Evolutionary conservation across 2,888 invertebrate species (phyloP).

Genomic region (Drosophila sordidula): DNA sequence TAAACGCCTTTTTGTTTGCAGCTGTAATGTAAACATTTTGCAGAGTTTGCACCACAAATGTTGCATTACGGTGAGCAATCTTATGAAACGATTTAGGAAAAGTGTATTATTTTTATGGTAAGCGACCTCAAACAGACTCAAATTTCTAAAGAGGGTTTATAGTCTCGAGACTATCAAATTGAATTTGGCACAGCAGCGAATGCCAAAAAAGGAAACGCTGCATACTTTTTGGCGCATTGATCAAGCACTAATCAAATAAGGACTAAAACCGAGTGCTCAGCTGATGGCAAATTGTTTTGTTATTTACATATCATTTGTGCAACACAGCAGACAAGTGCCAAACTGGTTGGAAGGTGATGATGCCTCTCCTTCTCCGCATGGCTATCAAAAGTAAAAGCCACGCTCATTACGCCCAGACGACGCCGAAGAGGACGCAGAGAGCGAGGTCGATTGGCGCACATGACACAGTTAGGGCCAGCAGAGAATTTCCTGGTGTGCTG

Average conservation of each 20-base stretch:
- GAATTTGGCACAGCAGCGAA: conserved; percentile 2
- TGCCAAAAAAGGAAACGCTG: conserved; percentile 5
- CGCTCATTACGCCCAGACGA: conserved; percentile 67
- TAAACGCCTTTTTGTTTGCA: neutral
- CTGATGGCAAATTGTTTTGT: conserved; percentile 65
- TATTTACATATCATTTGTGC: conserved; percentile 75
- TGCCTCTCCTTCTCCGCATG: conserved; percentile 10
- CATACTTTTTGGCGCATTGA: conserved; percentile 61
- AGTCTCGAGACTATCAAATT: conserved; percentile 1
- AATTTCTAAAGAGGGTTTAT: neutral
- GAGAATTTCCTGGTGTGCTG: conserved; percentile 67
- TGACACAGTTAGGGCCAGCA: conserved; percentile 58
- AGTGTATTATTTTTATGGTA: neutral
- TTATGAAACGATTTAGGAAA: neutral
- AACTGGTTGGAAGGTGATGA: conserved; percentile 26
- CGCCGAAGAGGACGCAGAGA: conserved; percentile 14
- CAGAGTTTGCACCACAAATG: neutral
- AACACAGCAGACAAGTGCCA: conserved; percentile 41
- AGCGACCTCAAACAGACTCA: neutral
- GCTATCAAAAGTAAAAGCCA: conserved; percentile 51
- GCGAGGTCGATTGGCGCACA: conserved; percentile 31
- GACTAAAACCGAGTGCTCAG: conserved; percentile 30
- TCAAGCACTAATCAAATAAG: conserved; percentile 65
- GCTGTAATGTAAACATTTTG: conserved; percentile 14
- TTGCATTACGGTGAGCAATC: neutral